Base-by-base conservation (phyloP, 1,140 invertebrate species). In the Hyphantria cunea region DNA sequence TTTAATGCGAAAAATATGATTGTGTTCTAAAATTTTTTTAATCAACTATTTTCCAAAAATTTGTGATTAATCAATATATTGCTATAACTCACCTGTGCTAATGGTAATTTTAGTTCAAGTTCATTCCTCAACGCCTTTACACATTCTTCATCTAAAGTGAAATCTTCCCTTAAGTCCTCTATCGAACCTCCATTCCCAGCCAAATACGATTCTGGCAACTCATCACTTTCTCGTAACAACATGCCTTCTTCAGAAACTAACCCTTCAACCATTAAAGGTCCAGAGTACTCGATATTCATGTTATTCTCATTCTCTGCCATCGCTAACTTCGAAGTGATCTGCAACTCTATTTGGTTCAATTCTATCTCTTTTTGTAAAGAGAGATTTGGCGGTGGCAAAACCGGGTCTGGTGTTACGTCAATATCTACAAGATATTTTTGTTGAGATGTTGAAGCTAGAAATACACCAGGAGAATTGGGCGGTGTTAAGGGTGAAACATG, bases 51-150 rank as follows among this genome's bases (percentile, higher is more conserved):
- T n/a, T n/a, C n/a, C n/a, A n/a, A n/a, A n/a, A n/a, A n/a, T n/a
- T n/a, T n/a, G n/a, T n/a, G n/a, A n/a, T n/a, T n/a, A n/a, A n/a
- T n/a, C n/a, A n/a, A n/a, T n/a, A n/a, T n/a, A n/a, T n/a, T n/a
- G n/a, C n/a, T n/a, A n/a, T 44, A 61, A 66, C 76, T 80, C 66
- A 94, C 93, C 75, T 95, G 94, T 6, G 93, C 94, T 66, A 93
- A 90, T 41, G 94, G 94, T 60, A 96, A 84, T 83, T 95, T 96
- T 49, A 94, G 92, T 69, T 93, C 90, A 44, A 95, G 80, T 80
- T 95, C 95, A 72, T 94, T 95, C 66, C 95, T 83, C 58, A 95
- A 92, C 0, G 94, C 94, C 12, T 93, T 91, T 63, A 95, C 93
- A 73, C 94, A 94, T 70, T 95, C 95, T 68, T 95, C 94, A 73